phyloP scores from a whole-genome alignment of 2,113 vertebrate genomes.

The Rhinogobius similis region DNA sequence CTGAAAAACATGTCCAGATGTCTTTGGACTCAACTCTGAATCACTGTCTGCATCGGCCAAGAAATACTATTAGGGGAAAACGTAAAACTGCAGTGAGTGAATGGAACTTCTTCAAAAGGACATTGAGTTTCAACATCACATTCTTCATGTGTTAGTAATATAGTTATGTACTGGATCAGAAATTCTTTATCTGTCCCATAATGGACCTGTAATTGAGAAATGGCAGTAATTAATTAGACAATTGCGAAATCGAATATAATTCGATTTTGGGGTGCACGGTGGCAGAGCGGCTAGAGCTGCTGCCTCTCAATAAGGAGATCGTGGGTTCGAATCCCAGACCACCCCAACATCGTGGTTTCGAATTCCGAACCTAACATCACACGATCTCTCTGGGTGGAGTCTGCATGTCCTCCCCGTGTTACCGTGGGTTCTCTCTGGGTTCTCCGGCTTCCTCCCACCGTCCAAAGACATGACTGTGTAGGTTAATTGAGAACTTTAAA shows the following conservation, averaged over 20 bases:
- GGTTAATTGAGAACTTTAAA: too few species aligned
- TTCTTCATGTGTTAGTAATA: neutral
- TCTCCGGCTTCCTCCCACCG: too few species aligned
- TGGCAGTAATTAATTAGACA: neutral
- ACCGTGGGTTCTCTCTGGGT: too few species aligned
- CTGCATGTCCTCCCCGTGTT: too few species aligned
- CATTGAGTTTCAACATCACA: neutral
- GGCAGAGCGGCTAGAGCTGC: too few species aligned
- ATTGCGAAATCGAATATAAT: neutral
- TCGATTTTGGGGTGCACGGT: too few species aligned
- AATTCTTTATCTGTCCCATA: neutral
- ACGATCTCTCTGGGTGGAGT: too few species aligned
- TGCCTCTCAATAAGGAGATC: too few species aligned
- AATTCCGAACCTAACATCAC: too few species aligned
- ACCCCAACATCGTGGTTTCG: too few species aligned
- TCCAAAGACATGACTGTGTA: too few species aligned
- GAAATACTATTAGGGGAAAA: constrained; percentile 4
- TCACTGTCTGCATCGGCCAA: neutral
- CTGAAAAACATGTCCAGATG: constrained; percentile 16
- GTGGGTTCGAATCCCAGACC: too few species aligned
- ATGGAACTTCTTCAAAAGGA: neutral
- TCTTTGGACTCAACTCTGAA: constrained; percentile 2
- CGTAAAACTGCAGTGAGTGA: constrained; percentile 1
- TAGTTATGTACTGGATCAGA: neutral
- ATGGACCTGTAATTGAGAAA: neutral